Evolutionary conservation across 64 coral and sea anemone genomes (phyloP), one percentile per base, ranked within the genome.

Genomic region (Pocillopora verrucosa): DNA sequence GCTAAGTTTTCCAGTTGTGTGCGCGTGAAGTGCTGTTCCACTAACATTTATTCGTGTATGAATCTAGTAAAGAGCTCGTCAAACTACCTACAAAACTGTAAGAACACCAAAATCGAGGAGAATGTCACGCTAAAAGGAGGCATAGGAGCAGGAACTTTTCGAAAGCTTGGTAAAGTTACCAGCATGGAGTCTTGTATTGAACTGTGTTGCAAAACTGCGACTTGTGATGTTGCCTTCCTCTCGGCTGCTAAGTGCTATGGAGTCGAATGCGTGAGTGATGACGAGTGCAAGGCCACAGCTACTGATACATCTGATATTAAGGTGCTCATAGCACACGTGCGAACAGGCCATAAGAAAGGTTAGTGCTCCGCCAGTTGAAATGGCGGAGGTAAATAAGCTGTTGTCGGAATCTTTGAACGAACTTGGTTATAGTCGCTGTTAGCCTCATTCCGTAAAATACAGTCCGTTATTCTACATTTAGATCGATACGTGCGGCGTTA

Each of bases 121-220:
- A 99, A 99, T 80, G 97, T 99, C 72, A 99, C 97, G 13, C 75
- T 99, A 24, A 94, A 94, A 25, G 97, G 97, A 74, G 97, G 97
- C 73, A 95, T 99, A 60, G 94, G 97, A 76, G 97, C 97, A 19
- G 97, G 97, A 22, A 99, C 97, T 22, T 99, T 99, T 87, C 80
- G 91, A 76, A 99, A 93, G 79, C 87, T 99, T 74, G 97, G 93
- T 37, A 90, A 93, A 89, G 97, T 99, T 16, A 99, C 93, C 26
- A 93, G 94, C 63, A 99, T 99, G 97, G 94, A 92, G 11, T 99
- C 97, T 70, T 99, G 97, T 87, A 91, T 99, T 88, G 93, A 99
- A 89, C 91, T 99, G 83, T 99, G 97, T 78, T 99, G 97, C 88
- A 99, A 95, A 88, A 95, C 87, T 13, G 80, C 80, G 13, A 80